These are phyloP conservation scores for Frieseomelitta varia DNA, from an alignment of 1,140 invertebrate species.

Conservation along the genomic window DNA sequence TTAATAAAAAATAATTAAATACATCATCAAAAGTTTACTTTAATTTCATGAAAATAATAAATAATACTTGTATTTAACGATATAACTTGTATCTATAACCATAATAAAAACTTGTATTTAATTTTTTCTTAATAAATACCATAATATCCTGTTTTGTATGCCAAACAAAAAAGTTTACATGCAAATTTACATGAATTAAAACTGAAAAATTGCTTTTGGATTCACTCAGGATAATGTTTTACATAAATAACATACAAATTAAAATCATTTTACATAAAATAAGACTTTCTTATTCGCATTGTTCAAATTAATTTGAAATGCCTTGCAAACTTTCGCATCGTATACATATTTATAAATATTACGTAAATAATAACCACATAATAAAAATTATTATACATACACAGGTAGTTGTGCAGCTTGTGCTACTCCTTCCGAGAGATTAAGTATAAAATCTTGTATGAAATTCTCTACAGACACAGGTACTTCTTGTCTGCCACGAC, in stretches of 20 bases:
- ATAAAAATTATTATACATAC: constrained; percentile 72
- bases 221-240: constrained; percentile 44
- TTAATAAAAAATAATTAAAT: neutral
- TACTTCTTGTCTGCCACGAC: constrained; percentile 50
- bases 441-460: constrained; percentile 84
- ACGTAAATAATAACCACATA: neutral
- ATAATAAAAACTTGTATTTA: neutral
- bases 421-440: constrained; percentile 80
- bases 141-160: constrained; percentile 15
- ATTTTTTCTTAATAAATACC: neutral
- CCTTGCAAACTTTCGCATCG: neutral
- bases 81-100: no score
- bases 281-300: neutral
- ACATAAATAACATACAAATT: neutral
- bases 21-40: neutral
- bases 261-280: neutral
- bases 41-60: neutral
- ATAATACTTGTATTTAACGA: no score
- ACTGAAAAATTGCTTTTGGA: constrained; percentile 9
- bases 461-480: constrained; percentile 82
- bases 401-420: constrained; percentile 76
- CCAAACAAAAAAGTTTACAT: neutral
- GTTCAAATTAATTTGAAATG: neutral
- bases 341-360: neutral
- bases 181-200: neutral